Conservation (phyloP, 92 coral and sea anemone genomes). For the Virgularia gustaviana region DNA sequence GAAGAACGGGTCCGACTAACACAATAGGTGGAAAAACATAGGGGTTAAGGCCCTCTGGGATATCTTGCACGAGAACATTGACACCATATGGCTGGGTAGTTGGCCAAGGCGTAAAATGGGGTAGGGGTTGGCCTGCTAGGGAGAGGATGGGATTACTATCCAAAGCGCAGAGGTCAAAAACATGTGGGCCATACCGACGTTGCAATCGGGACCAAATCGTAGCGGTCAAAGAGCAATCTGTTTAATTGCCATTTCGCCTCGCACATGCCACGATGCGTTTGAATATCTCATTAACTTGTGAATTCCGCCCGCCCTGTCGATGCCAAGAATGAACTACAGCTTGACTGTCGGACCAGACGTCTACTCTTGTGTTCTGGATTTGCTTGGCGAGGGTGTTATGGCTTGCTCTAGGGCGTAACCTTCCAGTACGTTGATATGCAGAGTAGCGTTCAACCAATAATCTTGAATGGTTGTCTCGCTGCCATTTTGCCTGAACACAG, state of each 20-base stretch:
- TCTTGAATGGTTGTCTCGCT: not conserved
- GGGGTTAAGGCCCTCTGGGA: slow-evolving; percentile 36
- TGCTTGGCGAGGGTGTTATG: slow-evolving; percentile 6
- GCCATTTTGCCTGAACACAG: not conserved
- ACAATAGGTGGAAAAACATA: slow-evolving; percentile 48
- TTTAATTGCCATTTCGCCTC: slow-evolving; percentile 32
- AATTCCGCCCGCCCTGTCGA: slow-evolving; percentile 39
- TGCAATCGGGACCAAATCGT: slow-evolving; percentile 37
- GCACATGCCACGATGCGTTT: slow-evolving; percentile 43
- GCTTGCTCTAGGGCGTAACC: slow-evolving; percentile 19
- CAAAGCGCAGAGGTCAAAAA: slow-evolving; percentile 52
- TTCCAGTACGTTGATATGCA: slow-evolving; percentile 23
- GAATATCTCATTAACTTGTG: slow-evolving; percentile 42
- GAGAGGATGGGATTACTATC: slow-evolving; percentile 52
- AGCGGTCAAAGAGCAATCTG: too few species aligned
- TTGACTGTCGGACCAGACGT: not conserved
- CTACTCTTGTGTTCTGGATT: slow-evolving; percentile 28
- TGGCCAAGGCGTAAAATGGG: slow-evolving; percentile 54
- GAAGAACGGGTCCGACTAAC: slow-evolving; percentile 46
- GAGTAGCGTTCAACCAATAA: not conserved
- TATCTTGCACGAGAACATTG: slow-evolving; percentile 44
- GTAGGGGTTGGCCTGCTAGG: not conserved
- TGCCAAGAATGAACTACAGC: not conserved
- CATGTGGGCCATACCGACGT: slow-evolving; percentile 44
- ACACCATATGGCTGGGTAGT: slow-evolving; percentile 32